phyloP scores from a whole-genome alignment of 2,113 vertebrate species.

The Psilopogon haemacephalus region DNA sequence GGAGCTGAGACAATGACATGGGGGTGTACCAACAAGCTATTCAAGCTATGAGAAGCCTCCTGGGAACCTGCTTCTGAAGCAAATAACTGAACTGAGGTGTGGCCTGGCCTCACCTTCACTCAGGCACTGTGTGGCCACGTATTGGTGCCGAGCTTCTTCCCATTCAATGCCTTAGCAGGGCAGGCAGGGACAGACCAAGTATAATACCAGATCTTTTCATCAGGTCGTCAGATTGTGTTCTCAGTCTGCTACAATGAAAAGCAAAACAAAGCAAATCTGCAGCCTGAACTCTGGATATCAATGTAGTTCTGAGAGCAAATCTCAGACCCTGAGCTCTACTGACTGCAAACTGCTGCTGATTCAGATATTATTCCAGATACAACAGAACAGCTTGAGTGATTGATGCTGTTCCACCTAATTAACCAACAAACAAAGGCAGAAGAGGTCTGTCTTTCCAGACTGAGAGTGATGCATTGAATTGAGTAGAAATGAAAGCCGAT shows the following conservation, averaged over 20 bases:
- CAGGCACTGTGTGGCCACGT: not conserved
- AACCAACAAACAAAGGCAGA: slow-evolving; percentile 51
- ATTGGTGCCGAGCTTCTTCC: not conserved
- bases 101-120: slow-evolving; percentile 40
- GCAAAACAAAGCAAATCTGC: not conserved
- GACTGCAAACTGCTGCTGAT: not conserved
- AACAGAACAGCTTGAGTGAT: not conserved
- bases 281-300: not conserved
- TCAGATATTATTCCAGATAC: slow-evolving; percentile 35
- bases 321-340: not conserved
- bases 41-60: not conserved
- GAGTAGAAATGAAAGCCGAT: slow-evolving; percentile 34
- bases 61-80: slow-evolving; percentile 20
- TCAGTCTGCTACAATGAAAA: not conserved
- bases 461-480: not conserved
- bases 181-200: not conserved
- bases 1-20: not conserved
- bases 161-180: not conserved
- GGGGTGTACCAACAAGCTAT: not conserved
- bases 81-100: slow-evolving; percentile 33
- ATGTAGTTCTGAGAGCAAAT: not conserved
- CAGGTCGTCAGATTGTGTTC: not conserved
- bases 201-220: not conserved
- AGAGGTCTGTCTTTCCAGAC: slow-evolving; percentile 28
- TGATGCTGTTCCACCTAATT: slow-evolving; percentile 58